Percentiles rank a stretch among this genome's conserved stretches.
These are phyloP conservation scores for Poeciliopsis prolifica DNA, from an alignment of 2,113 vertebrate genomes.

Conservation along the genomic window DNA sequence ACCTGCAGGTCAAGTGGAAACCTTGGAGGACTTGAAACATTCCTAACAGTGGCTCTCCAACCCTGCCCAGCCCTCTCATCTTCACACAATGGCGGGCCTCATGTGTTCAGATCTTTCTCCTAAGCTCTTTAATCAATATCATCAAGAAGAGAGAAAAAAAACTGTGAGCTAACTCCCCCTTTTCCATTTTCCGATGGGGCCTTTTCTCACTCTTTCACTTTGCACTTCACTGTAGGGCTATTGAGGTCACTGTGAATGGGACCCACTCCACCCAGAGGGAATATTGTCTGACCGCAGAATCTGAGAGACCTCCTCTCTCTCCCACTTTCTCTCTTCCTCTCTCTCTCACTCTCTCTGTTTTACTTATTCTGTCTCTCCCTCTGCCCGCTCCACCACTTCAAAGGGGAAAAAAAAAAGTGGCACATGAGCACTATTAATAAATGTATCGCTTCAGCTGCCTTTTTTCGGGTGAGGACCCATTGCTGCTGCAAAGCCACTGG, in stretches of 20 bases:
- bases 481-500: conserved; percentile 55
- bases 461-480: conserved; percentile 49
- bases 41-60: conserved; percentile 55
- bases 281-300: conserved; percentile 72
- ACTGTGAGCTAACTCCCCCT: conserved; percentile 60
- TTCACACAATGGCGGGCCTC: conserved; percentile 71
- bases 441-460: conserved; percentile 54
- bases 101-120: conserved; percentile 44
- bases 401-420: conserved; percentile 42
- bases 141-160: conserved; percentile 64
- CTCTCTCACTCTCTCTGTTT: conserved; percentile 9
- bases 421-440: conserved; percentile 60
- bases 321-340: conserved; percentile 13
- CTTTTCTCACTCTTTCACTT: conserved; percentile 70
- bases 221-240: conserved; percentile 71
- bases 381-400: conserved; percentile 53
- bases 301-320: conserved; percentile 21
- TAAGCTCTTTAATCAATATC: conserved; percentile 74
- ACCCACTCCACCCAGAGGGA: conserved; percentile 75
- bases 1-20: conserved; percentile 60
- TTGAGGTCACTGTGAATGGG: conserved; percentile 75
- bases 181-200: conserved; percentile 45
- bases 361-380: neutral
- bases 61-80: conserved; percentile 65
- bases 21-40: conserved; percentile 46